These are phyloP conservation scores for Dipodomys spectabilis DNA, from an alignment of 2,113 vertebrate species.

Conservation along the genomic window DNA sequence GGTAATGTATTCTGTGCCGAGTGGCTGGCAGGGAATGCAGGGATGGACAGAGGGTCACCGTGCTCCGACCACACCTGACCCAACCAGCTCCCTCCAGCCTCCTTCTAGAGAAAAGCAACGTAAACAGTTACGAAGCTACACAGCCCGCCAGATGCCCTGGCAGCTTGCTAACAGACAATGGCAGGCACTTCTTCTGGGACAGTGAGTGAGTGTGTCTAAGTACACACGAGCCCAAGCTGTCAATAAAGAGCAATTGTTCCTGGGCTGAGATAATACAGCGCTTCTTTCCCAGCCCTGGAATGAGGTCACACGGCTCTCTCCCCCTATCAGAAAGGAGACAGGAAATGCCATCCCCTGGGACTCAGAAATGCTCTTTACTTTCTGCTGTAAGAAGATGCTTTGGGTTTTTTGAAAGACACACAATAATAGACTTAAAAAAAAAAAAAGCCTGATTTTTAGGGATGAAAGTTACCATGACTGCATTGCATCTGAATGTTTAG, in stretches of 20 bases:
- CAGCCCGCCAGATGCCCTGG: slow-evolving; percentile 15
- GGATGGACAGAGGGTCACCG: not conserved
- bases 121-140: not conserved
- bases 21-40: not conserved
- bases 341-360: slow-evolving; percentile 61
- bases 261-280: slow-evolving; percentile 25
- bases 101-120: not conserved
- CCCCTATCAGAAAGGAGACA: slow-evolving; percentile 41
- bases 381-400: not conserved
- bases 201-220: slow-evolving; percentile 39
- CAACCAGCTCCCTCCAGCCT: not conserved
- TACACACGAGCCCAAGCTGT: not conserved
- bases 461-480: not conserved
- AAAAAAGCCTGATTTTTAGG: not conserved
- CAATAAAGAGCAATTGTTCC: slow-evolving; percentile 62
- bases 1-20: no score
- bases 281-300: not conserved
- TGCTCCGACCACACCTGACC: not conserved
- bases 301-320: slow-evolving; percentile 53
- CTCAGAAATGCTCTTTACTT: not conserved
- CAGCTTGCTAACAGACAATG: slow-evolving; percentile 59
- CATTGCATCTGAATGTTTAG: not conserved
- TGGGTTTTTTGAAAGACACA: not conserved
- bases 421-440: not conserved
- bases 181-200: not conserved